phyloP scores from a whole-genome alignment of 2,797 vertebrate genomes.

The Xenopus petersii region DNA sequence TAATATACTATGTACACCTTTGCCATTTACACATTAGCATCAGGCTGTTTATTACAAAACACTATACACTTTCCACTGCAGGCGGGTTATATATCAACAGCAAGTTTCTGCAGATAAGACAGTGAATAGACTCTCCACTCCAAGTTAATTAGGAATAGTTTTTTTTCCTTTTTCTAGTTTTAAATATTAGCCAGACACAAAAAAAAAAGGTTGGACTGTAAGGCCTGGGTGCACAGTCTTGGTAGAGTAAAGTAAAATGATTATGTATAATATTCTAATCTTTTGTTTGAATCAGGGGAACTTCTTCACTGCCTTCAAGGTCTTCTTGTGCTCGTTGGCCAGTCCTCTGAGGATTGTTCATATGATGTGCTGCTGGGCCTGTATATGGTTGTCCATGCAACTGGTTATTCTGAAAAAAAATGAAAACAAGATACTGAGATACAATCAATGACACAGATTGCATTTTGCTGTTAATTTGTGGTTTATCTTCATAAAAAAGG shows the following conservation, averaged over 20 bases:
- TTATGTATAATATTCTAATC: slow-evolving; percentile 81
- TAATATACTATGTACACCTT: slow-evolving; percentile 99
- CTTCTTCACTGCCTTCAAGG: slow-evolving; percentile 95
- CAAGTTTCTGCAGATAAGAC: slow-evolving; percentile 88
- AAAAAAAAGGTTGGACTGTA: slow-evolving; percentile 80
- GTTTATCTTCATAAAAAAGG: too few species aligned
- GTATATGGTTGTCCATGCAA: slow-evolving; percentile 98
- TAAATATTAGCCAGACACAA: slow-evolving; percentile 81
- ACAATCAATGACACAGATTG: too few species aligned
- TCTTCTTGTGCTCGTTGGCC: slow-evolving; percentile 98
- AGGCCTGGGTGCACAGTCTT: slow-evolving; percentile 90
- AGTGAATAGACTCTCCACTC: slow-evolving; percentile 87
- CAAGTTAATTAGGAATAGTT: slow-evolving; percentile 84
- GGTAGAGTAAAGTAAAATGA: slow-evolving; percentile 75
- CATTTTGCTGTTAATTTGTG: too few species aligned
- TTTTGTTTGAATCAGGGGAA: slow-evolving; percentile 86
- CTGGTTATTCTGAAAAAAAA: slow-evolving; percentile 88
- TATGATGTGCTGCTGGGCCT: slow-evolving; percentile 96
- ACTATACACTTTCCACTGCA: slow-evolving; percentile 95
- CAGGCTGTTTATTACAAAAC: slow-evolving; percentile 95
- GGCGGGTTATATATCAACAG: slow-evolving; percentile 85
- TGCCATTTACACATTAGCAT: slow-evolving; percentile 94
- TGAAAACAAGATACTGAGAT: too few species aligned
- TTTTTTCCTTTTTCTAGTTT: slow-evolving; percentile 66
- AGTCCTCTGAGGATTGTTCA: slow-evolving; percentile 97